Evolutionary conservation across 1,140 invertebrate species (phyloP).

Genomic region (Hyles euphorbiae): DNA sequence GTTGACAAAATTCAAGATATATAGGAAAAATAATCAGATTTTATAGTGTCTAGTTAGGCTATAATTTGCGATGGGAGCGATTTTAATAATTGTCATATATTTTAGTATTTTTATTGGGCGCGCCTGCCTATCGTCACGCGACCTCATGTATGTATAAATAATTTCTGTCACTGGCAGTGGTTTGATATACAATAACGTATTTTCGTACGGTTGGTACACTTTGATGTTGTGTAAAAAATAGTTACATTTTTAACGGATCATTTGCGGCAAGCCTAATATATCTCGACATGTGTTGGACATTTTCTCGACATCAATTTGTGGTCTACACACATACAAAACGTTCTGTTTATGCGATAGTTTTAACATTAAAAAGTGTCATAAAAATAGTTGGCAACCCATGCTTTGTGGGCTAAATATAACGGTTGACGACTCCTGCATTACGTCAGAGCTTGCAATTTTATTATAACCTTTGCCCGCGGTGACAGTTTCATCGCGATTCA

Average conservation of each 20-base stretch:
- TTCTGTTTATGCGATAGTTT: conserved; percentile 35
- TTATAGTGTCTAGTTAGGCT: too few relatives aligned
- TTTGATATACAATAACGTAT: conserved; percentile 9
- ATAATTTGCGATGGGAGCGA: too few relatives aligned
- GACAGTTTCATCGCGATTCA: conserved; percentile 26
- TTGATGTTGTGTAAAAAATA: conserved; percentile 4
- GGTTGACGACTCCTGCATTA: too few relatives aligned
- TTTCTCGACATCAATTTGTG: conserved; percentile 4
- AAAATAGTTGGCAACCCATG: conserved; percentile 49
- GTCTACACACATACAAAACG: neutral
- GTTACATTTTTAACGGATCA: conserved; percentile 7
- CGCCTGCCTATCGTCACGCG: too few relatives aligned
- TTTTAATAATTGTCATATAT: too few relatives aligned
- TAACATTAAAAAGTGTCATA: conserved; percentile 41
- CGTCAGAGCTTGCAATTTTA: conserved; percentile 16
- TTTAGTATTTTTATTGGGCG: too few relatives aligned
- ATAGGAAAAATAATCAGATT: too few relatives aligned
- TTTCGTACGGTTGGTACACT: conserved; percentile 4
- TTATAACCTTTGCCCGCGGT: conserved; percentile 24
- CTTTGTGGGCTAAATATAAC: conserved; percentile 1
- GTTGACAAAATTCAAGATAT: too few relatives aligned
- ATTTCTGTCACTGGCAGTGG: neutral
- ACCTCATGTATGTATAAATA: too few relatives aligned
- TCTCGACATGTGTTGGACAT: neutral
- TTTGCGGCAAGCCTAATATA: conserved; percentile 3